Base-by-base conservation (phyloP, 1,140 invertebrate genomes). In the Calosoma granatense region DNA sequence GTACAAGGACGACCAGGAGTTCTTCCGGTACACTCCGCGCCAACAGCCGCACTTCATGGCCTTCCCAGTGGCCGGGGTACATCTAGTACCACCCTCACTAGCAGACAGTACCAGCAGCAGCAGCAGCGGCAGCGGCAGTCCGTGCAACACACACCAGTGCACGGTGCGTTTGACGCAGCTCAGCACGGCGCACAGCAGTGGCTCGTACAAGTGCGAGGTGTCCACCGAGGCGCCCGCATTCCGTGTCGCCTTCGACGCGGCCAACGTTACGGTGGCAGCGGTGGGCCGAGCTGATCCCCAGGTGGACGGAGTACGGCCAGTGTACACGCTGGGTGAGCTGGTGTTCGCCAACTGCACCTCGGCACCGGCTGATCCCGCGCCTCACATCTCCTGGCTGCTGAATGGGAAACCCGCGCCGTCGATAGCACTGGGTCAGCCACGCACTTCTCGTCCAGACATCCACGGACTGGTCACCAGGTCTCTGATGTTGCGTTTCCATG, bases 181-280 rank as follows among this genome's bases (percentile, higher is more conserved):
- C 11, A 36, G 53, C 51, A 20, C 51, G 20, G 23, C 30, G 11
- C 23, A 51, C 6, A 60, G 59, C 47, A 26, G 59, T 17, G 80
- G 79, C 0, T 70, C 72, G 0, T 81, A 81, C 62, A 76, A 73
- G 56, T 82, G 80, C 58, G 80, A 82, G 66, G 76, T 81, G 9
- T 81, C 79, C 23, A 79, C 78, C 0, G 79, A 81, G 66, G 80
- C 78, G 0, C 80, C 80, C n/a, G 78, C 75, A 64, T 82, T 82
- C 63, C 74, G 77, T 53, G 72, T 80, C 54, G 75, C 74, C 1
- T 72, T 74, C 21, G 73, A 76, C 60, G 76, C 78, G 36, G 30
- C 75, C 58, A 80, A 80, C 57, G 79, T 81, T 75, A 81, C 78
- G 26, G 78, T 81, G 61, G 77, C 78, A 65, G 78, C 23, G 56